These are phyloP conservation scores for Cerceris rybyensis DNA, from an alignment of 2,888 invertebrate genomes.

Conservation along the genomic window DNA sequence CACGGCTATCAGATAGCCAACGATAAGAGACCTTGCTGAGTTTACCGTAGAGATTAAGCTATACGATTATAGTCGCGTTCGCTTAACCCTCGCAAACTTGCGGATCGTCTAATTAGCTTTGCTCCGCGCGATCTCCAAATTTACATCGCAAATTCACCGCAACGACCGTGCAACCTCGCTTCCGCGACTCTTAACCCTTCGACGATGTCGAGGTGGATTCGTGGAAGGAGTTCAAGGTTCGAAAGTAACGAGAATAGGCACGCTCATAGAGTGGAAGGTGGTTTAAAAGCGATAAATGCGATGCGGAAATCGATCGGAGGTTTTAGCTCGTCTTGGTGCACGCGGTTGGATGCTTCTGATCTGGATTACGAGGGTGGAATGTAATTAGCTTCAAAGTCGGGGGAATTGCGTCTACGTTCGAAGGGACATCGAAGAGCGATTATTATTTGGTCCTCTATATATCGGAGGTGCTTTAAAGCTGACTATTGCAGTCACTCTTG, in stretches of 20 bases:
- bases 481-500: too few species aligned
- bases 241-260: neutral
- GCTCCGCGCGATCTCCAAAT: constrained; percentile 25
- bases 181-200: neutral
- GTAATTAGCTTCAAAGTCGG: too few species aligned
- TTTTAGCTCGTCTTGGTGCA: too few species aligned
- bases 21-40: constrained; percentile 23
- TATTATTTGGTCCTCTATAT: too few species aligned
- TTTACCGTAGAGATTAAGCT: constrained; percentile 18
- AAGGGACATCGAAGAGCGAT: too few species aligned
- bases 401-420: too few species aligned
- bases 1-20: constrained; percentile 38
- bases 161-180: neutral
- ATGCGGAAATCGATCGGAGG: too few species aligned
- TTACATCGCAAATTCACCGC: constrained; percentile 27
- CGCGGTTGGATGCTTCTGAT: too few species aligned
- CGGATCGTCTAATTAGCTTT: constrained; percentile 37
- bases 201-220: neutral
- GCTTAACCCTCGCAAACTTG: constrained; percentile 13
- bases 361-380: too few species aligned
- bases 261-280: too few species aligned
- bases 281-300: too few species aligned
- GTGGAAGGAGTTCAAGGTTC: neutral
- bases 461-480: too few species aligned
- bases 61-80: neutral